These are phyloP conservation scores for Helicorthomorpha holstii DNA, from an alignment of 1,140 invertebrate species.

Conservation along the genomic window DNA sequence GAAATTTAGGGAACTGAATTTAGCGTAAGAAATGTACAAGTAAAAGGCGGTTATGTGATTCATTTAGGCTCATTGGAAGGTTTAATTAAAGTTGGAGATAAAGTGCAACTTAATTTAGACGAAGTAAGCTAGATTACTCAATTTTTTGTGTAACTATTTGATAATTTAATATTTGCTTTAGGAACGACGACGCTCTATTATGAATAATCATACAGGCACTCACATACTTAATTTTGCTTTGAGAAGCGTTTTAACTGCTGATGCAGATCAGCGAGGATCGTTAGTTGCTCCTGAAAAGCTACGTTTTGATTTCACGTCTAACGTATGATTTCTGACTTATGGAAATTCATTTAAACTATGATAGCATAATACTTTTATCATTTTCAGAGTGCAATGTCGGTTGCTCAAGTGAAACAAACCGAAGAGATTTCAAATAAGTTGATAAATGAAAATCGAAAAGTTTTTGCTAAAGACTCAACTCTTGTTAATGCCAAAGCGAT, in stretches of 20 bases:
- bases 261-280: slow-evolving; percentile 92
- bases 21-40: slow-evolving; percentile 84
- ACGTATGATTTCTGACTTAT: slow-evolving; percentile 30
- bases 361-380: not conserved
- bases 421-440: slow-evolving; percentile 65
- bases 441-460: slow-evolving; percentile 56
- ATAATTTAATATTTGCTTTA: slow-evolving; percentile 6
- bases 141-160: not conserved
- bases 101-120: slow-evolving; percentile 66
- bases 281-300: slow-evolving; percentile 91
- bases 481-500: slow-evolving; percentile 76
- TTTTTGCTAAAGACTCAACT: slow-evolving; percentile 79
- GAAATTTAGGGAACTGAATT: slow-evolving; percentile 56
- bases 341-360: not conserved
- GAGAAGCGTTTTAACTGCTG: slow-evolving; percentile 66
- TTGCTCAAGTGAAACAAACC: slow-evolving; percentile 64
- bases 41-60: slow-evolving; percentile 87
- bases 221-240: slow-evolving; percentile 93
- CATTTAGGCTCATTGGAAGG: slow-evolving; percentile 76
- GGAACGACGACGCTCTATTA: slow-evolving; percentile 62
- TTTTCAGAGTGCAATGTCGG: slow-evolving; percentile 55
- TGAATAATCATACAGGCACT: slow-evolving; percentile 99
- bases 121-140: slow-evolving; percentile 21
- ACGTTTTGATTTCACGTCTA: slow-evolving; percentile 96
- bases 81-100: slow-evolving; percentile 66